Evolutionary conservation across 1,140 invertebrate species (phyloP), one percentile per base, ranked within the genome.

Genomic region (Tyrophagus putrescentiae): DNA sequence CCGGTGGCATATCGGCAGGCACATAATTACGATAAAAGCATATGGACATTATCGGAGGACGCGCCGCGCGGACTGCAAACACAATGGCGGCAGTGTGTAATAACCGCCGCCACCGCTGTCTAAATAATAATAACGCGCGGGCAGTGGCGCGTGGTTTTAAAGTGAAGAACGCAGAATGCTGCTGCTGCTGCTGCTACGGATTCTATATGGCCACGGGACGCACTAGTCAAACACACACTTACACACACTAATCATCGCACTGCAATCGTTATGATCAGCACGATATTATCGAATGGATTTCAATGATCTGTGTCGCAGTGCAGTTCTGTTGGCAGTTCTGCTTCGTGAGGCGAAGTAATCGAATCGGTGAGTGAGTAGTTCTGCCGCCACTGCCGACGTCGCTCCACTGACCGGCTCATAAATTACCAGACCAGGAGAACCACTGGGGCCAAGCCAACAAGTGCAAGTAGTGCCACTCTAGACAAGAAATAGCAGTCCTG

Each of bases 11-110:
- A 11, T 52, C 9, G 11, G 11, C 13, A n/a, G 13, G 45, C 9
- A n/a, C 25, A 54, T 54, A 54, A 54, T 54, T 54, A 54, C 25
- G 52, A 54, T 54, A 54, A 54, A 54, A 54, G 52, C 52, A 54
- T 54, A 54, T 54, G 52, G 28, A 54, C 52, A 54, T 54, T 54
- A 54, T 31, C 28, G 52, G 27, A 13, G 45, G 45, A 48, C 45
- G 45, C 45, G 45, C 18, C 21, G 13, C 21, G 45, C 45, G 21
- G 31, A 48, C 45, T 6, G 45, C 45, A 25, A 48, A 25, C 23
- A 48, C 45, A 48, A 48, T 48, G 45, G 45, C 18, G 45, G 45
- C 21, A 21, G 18, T 29, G 45, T 29, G 31, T 48, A 25, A 25
- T 48, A 48, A 48, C 25, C 25, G 18, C 41, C 41, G 25, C 25